Percentiles rank a stretch among this genome's conserved stretches.
phyloP scores from a whole-genome alignment of 37 sponge, comb jelly and placozoan genomes.

The Amphimedon queenslandica region DNA sequence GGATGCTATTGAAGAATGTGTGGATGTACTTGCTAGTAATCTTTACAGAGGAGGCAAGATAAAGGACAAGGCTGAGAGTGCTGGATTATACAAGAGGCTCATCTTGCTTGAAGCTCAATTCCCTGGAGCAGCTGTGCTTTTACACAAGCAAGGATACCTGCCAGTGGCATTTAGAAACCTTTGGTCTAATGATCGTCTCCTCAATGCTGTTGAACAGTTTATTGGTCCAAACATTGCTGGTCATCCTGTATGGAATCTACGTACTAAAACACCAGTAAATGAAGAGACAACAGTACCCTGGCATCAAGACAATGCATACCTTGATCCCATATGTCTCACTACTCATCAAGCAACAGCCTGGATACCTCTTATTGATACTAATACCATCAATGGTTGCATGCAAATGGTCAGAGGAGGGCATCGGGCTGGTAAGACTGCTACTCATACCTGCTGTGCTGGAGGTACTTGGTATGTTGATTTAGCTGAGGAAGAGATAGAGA shows the following conservation, averaged over 20 bases:
- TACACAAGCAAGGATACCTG: constrained; percentile 64
- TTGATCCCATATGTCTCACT: constrained; percentile 39
- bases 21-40: constrained; percentile 57
- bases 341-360: constrained; percentile 77
- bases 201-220: constrained; percentile 74
- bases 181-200: constrained; percentile 65
- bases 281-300: constrained; percentile 83
- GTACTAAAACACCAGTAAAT: constrained; percentile 74
- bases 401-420: constrained; percentile 79
- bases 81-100: constrained; percentile 74
- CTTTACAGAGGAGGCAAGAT: constrained; percentile 58
- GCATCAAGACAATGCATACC: constrained; percentile 91
- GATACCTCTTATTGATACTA: constrained; percentile 88
- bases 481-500: constrained; percentile 58
- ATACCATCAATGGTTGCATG: constrained; percentile 75
- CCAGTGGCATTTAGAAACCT: constrained; percentile 54
- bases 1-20: constrained; percentile 54
- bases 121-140: constrained; percentile 62
- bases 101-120: constrained; percentile 72
- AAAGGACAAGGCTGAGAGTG: constrained; percentile 47
- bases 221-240: constrained; percentile 81
- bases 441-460: constrained; percentile 85
- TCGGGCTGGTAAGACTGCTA: constrained; percentile 57
- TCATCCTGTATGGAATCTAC: constrained; percentile 86
- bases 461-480: constrained; percentile 84